Percentiles rank a stretch among this genome's conserved stretches.
phyloP scores from a whole-genome alignment of 2,888 invertebrate species.

The Maniola hyperantus region DNA sequence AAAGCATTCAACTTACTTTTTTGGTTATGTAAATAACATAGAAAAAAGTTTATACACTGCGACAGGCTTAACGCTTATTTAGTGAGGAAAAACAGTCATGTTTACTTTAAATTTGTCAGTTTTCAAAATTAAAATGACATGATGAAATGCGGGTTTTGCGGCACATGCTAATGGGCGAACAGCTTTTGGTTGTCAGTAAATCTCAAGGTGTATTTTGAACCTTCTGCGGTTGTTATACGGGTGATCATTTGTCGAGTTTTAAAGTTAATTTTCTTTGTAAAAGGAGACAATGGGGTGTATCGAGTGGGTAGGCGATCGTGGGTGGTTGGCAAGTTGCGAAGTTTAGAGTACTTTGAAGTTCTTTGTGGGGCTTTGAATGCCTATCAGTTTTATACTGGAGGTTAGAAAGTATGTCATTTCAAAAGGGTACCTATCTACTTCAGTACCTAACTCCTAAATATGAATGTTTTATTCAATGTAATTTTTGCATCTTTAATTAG shows the following conservation, averaged over 20 bases:
- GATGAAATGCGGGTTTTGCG: background rate
- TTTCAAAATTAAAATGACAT: background rate
- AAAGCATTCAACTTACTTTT: no score
- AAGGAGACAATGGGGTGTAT: constrained; percentile 45
- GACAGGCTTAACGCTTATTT: no score
- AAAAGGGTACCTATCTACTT: background rate
- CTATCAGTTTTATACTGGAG: background rate
- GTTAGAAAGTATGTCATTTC: background rate
- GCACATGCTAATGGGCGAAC: background rate
- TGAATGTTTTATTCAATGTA: no score
- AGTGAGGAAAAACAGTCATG: background rate
- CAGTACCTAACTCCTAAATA: no score
- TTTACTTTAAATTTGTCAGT: background rate
- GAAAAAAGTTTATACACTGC: no score
- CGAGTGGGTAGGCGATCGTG: constrained; percentile 42
- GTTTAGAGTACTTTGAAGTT: constrained; percentile 17
- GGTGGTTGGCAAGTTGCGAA: constrained; percentile 43
- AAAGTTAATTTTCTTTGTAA: constrained; percentile 45
- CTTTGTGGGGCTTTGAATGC: constrained; percentile 13
- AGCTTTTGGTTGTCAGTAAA: background rate
- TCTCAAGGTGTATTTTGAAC: constrained; percentile 17
- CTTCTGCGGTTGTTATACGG: constrained; percentile 30
- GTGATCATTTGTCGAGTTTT: background rate
- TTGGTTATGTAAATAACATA: no score
- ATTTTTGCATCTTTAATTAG: no score